Evolutionary conservation across 1,140 invertebrate genomes (phyloP).

Genomic region (Luehdorfia chinensis): DNA sequence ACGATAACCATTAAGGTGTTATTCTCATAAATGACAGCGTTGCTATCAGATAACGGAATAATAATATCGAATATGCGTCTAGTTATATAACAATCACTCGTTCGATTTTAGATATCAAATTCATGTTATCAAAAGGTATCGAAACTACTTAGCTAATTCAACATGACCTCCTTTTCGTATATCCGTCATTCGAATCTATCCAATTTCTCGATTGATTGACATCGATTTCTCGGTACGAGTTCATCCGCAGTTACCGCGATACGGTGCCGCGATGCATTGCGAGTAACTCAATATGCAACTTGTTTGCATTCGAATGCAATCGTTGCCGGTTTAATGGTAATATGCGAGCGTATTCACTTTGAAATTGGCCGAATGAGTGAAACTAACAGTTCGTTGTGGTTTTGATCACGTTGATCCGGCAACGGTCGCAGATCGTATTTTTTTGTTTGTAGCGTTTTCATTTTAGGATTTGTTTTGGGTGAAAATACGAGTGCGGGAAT

Average conservation of each 20-base stretch:
- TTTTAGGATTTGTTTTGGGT: background rate
- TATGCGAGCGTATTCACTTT: constrained; percentile 29
- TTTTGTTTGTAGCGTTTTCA: background rate
- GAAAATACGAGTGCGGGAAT: too few species aligned
- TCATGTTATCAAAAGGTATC: too few species aligned
- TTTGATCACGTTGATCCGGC: constrained; percentile 3
- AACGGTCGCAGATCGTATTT: background rate
- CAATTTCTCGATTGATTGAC: constrained; percentile 42
- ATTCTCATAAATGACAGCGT: too few species aligned
- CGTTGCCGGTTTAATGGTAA: constrained; percentile 39
- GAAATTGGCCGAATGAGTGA: constrained; percentile 13
- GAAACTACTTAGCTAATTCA: too few species aligned
- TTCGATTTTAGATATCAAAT: too few species aligned
- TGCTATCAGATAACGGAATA: too few species aligned
- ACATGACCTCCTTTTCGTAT: constrained; percentile 19
- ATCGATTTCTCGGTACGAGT: constrained; percentile 34
- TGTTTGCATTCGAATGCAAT: constrained; percentile 50
- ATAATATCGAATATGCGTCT: too few species aligned
- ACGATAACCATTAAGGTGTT: too few species aligned
- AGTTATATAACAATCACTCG: too few species aligned
- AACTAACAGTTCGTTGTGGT: constrained; percentile 14
- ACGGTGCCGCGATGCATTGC: constrained; percentile 25
- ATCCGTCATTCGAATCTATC: constrained; percentile 31
- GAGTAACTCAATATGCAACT: constrained; percentile 43
- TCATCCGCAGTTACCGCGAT: constrained; percentile 26